phyloP scores from a whole-genome alignment of 2,888 invertebrate species.

The Imbricaverruca yamaguchii region DNA sequence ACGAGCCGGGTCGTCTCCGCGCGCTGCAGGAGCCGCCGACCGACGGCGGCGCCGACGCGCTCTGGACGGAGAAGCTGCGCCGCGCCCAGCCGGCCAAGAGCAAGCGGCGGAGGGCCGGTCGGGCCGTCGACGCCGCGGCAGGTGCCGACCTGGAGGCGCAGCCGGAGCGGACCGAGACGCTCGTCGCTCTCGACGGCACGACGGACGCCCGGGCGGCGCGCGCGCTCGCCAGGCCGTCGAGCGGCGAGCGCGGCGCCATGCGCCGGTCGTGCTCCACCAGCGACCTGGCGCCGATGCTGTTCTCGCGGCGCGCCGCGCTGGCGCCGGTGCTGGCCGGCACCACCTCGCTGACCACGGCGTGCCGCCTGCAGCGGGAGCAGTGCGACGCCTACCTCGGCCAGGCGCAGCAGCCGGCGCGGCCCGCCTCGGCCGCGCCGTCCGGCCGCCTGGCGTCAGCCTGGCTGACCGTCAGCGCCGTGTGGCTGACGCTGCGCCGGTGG shows the following conservation, averaged over 20 bases:
- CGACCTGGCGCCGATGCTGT: background rate
- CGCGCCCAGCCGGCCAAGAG: background rate
- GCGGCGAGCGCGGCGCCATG: background rate
- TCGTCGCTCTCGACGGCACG: background rate
- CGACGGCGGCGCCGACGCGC: background rate
- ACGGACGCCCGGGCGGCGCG: background rate
- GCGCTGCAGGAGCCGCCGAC: background rate
- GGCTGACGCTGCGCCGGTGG: background rate
- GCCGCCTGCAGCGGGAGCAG: background rate
- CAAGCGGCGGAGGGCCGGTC: background rate
- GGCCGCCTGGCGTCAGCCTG: background rate
- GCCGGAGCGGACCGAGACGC: background rate
- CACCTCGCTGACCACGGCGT: no score
- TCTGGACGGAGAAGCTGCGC: background rate
- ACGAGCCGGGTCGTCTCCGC: background rate
- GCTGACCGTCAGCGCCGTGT: background rate
- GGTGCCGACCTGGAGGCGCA: background rate
- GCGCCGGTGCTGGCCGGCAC: no score
- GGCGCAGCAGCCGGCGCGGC: background rate
- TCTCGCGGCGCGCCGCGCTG: background rate
- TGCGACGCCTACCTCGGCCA: no score
- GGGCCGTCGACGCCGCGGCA: no score
- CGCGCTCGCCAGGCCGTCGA: background rate
- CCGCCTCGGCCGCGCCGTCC: background rate
- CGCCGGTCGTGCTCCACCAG: background rate